These are phyloP conservation scores for Myiopsitta monachus DNA, from an alignment of 2,113 vertebrate genomes.

Conservation along the genomic window DNA sequence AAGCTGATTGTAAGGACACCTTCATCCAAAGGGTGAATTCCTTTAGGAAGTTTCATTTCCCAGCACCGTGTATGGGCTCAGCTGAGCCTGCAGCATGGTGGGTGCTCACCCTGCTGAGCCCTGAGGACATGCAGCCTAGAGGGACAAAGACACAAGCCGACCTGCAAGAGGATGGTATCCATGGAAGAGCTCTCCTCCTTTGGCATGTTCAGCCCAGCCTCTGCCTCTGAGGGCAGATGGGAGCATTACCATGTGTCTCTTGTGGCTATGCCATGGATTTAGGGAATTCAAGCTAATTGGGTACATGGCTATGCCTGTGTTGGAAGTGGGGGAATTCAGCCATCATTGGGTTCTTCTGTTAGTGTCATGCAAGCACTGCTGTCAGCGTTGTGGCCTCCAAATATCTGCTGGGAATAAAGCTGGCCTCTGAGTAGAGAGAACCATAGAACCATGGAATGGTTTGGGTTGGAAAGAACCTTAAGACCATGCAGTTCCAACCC, in stretches of 20 bases:
- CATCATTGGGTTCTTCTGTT: not conserved
- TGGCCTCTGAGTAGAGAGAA: not conserved
- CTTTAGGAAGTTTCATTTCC: not conserved
- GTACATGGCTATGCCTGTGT: not conserved
- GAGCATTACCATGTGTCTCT: not conserved
- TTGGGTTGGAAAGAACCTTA: not conserved
- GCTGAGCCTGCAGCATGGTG: not conserved
- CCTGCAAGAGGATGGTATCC: not conserved
- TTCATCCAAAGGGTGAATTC: not conserved
- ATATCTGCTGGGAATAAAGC: not conserved
- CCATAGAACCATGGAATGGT: not conserved
- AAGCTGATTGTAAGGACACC: not conserved
- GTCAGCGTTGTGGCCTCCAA: not conserved
- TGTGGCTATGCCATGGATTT: not conserved
- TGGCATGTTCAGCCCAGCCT: not conserved
- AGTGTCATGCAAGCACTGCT: not conserved
- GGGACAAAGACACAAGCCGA: not conserved
- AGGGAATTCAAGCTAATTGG: not conserved
- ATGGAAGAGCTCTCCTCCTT: not conserved
- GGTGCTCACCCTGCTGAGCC: not conserved
- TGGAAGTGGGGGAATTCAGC: not conserved
- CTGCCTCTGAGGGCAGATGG: not conserved
- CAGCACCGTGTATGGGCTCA: not conserved
- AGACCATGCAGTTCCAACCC: not conserved
- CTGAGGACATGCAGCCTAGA: not conserved